These are phyloP conservation scores for Cremastobaeus sp. DNA, from an alignment of 2,888 invertebrate genomes.

Conservation along the genomic window DNA sequence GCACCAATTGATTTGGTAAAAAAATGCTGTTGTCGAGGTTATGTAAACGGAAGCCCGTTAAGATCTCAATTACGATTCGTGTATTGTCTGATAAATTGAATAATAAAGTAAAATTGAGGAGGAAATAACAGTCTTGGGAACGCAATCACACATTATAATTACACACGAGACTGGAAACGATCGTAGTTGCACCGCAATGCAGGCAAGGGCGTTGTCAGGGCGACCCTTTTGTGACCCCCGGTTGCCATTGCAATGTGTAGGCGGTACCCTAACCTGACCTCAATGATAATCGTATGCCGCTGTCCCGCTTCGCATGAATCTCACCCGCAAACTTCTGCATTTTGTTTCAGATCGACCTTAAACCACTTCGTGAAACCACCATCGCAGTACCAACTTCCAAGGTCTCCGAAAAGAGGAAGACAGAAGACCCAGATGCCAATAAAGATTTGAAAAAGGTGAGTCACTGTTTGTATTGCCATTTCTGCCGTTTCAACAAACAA, in stretches of 20 bases:
- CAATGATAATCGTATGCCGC: constrained; percentile 59
- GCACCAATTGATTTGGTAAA: too few species aligned
- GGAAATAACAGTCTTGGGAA: constrained; percentile 46
- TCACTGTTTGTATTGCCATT: too few species aligned
- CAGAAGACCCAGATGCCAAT: constrained; percentile 88
- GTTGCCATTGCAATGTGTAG: constrained; percentile 58
- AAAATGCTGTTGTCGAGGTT: constrained; percentile 11
- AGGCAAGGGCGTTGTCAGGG: constrained; percentile 78
- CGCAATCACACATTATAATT: constrained; percentile 57
- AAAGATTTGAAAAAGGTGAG: constrained; percentile 92
- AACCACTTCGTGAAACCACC: constrained; percentile 74
- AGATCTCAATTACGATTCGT: constrained; percentile 40
- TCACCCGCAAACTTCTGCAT: constrained; percentile 40
- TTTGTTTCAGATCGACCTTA: constrained; percentile 75
- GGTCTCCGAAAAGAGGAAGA: constrained; percentile 88
- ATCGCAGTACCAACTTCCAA: constrained; percentile 74
- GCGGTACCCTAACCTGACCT: constrained; percentile 62
- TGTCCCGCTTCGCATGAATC: constrained; percentile 50
- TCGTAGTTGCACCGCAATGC: constrained; percentile 74
- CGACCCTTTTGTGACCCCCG: constrained; percentile 73
- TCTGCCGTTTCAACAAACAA: too few species aligned
- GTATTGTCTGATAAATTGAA: constrained; percentile 44
- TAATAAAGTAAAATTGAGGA: constrained; percentile 41
- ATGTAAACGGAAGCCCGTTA: constrained; percentile 18
- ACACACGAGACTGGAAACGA: constrained; percentile 59